phyloP scores from a whole-genome alignment of 1,140 invertebrate genomes.

The Venturia canescens region DNA sequence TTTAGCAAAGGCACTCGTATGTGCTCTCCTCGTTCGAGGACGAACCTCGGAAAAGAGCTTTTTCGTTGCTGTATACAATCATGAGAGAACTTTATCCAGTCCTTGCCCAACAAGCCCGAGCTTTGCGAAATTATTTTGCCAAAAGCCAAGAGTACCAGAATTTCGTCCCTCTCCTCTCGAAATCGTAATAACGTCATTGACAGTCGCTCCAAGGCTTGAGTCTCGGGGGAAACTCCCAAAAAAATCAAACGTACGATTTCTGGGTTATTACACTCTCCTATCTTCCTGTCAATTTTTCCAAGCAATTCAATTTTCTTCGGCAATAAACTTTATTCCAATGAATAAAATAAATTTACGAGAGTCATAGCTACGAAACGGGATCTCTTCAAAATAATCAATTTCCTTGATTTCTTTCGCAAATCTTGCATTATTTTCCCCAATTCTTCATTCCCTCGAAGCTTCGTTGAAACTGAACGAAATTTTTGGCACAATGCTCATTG shows the following conservation, averaged over 20 bases:
- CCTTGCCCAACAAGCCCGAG: not conserved
- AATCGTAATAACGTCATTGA: constrained; percentile 11
- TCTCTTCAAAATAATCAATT: too few relatives aligned
- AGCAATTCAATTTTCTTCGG: too few relatives aligned
- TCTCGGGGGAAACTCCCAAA: not conserved
- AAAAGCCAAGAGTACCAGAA: not conserved
- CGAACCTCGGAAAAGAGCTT: not conserved
- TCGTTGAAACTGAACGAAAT: too few relatives aligned
- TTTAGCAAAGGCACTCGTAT: not conserved
- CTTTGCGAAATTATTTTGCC: not conserved
- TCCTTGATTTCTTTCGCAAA: too few relatives aligned
- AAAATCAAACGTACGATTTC: not conserved
- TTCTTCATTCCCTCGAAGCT: too few relatives aligned
- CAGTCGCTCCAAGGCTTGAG: not conserved
- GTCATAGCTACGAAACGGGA: too few relatives aligned
- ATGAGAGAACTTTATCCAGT: not conserved
- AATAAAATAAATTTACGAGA: too few relatives aligned
- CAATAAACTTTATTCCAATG: too few relatives aligned
- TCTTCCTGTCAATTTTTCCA: too few relatives aligned
- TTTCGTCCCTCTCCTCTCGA: not conserved
- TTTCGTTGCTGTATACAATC: not conserved
- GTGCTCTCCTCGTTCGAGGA: not conserved
- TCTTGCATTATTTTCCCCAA: too few relatives aligned
- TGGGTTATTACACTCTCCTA: not conserved
- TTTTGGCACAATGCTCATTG: too few relatives aligned